Evolutionary conservation across 2,888 invertebrate species (phyloP).

Genomic region (Saturnia pavonia): DNA sequence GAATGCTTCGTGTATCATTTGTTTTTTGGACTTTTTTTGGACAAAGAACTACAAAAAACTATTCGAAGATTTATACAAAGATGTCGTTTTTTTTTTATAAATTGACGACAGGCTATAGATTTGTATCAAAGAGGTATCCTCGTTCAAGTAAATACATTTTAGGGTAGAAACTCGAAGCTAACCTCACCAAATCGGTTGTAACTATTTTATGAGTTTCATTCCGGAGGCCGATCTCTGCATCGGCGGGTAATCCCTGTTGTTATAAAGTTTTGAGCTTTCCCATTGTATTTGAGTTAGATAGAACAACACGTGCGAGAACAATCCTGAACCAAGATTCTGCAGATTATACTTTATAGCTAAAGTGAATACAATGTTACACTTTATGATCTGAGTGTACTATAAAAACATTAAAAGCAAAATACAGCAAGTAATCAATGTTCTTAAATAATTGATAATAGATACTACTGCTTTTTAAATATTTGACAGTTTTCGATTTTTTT

Average conservation of each 20-base stretch:
- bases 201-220: slow-evolving; percentile 68
- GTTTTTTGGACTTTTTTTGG: neutral
- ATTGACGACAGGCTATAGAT: neutral
- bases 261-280: slow-evolving; percentile 38
- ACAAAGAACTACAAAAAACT: neutral
- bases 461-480: too few relatives aligned
- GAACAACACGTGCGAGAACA: neutral
- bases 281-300: slow-evolving; percentile 33
- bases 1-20: neutral
- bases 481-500: too few relatives aligned
- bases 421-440: too few relatives aligned
- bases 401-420: neutral
- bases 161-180: slow-evolving; percentile 31
- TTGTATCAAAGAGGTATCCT: slow-evolving; percentile 28
- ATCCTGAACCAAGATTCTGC: neutral
- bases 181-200: slow-evolving; percentile 55
- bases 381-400: neutral
- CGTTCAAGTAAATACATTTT: slow-evolving; percentile 28
- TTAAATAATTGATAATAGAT: too few relatives aligned
- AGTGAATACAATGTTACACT: neutral
- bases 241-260: slow-evolving; percentile 36
- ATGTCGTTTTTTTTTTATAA: neutral
- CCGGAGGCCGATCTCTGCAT: slow-evolving; percentile 51
- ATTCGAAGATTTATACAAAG: neutral
- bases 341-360: slow-evolving; percentile 26